Percentiles rank a stretch among this genome's conserved stretches.
Evolutionary conservation across 1,140 invertebrate species (phyloP).

Genomic region (Agrilus planipennis): DNA sequence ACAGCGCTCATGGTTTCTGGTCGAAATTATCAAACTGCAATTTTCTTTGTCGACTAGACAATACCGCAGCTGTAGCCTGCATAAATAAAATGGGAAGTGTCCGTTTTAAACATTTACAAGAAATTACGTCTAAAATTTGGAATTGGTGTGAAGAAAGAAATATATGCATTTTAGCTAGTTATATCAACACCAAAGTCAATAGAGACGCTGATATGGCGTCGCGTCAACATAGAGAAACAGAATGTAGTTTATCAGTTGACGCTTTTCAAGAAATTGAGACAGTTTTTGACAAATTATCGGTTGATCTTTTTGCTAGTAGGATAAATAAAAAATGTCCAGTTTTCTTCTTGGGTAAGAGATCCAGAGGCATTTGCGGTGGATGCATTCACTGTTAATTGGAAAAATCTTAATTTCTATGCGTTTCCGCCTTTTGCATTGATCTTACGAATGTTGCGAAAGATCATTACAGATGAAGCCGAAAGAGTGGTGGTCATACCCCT

Average conservation of each 20-base stretch:
- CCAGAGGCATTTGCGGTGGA: constrained; percentile 16
- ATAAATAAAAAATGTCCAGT: constrained; percentile 23
- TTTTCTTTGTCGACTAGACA: too few species aligned
- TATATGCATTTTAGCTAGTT: constrained; percentile 18
- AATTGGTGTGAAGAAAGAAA: constrained; percentile 21
- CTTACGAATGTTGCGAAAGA: constrained; percentile 16
- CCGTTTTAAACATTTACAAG: constrained; percentile 15
- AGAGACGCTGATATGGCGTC: constrained; percentile 19
- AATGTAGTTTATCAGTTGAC: background rate
- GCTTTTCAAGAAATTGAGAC: constrained; percentile 10
- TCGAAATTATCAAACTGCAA: too few species aligned
- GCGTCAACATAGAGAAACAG: constrained; percentile 10
- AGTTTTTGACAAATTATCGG: constrained; percentile 13
- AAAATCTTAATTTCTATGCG: constrained; percentile 19
- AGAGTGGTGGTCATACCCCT: constrained; percentile 4
- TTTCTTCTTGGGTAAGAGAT: constrained; percentile 19
- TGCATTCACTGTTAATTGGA: constrained; percentile 24
- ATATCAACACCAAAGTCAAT: constrained; percentile 19
- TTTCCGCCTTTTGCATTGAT: constrained; percentile 23
- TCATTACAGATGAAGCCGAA: constrained; percentile 15
- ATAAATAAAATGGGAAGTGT: constrained; percentile 22
- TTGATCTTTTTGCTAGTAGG: constrained; percentile 23
- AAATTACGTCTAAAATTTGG: constrained; percentile 18
- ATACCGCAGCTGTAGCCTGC: constrained; percentile 37
- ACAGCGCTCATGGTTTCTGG: too few species aligned